Base-by-base conservation (phyloP, 2,113 vertebrate species). In the Eptatretus burgeri region DNA sequence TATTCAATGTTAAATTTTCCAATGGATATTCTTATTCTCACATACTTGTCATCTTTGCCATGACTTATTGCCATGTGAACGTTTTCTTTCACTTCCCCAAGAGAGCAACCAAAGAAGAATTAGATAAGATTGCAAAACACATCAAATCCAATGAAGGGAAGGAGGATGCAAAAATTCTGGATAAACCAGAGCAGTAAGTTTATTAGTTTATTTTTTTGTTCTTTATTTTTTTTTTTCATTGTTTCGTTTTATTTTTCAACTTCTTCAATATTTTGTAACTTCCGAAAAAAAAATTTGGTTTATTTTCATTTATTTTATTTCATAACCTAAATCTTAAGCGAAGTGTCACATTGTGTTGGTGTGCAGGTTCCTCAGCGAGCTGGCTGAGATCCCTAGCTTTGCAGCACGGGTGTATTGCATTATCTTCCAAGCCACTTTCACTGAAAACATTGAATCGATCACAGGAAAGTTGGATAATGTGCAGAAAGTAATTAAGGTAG, bases 161-260 rank as follows among this genome's bases (percentile, higher is more conserved):
- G 65, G 80, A 82, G 64, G 76, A 79, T 0, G 66, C 79, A 66
- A 91, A 85, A 68, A 83, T 81, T 52, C 73, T 96, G 74, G 89
- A 94, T 73, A 94, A 96, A 66, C 89, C 89, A 2, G 87, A 96
- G 70, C 89, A 94, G 87, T 95, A 78, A 82, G 85, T 66, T 41
- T 41, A n/a, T n/a, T n/a, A n/a, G n/a, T n/a, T n/a, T n/a, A n/a
- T n/a, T n/a, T n/a, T n/a, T n/a, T n/a, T n/a, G n/a, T n/a, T n/a
- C n/a, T n/a, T n/a, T n/a, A n/a, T n/a, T n/a, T n/a, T n/a, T n/a
- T n/a, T n/a, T n/a, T n/a, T n/a, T 41, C 27, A 3, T 41, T 41
- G 27, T 41, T 41, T 41, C 3, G 27, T 41, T 41, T 41, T 41
- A 41, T 41, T 41, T 3, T 41, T 41, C 7, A 41, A 41, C 27